These are phyloP conservation scores for Platichthys flesus DNA, from an alignment of 2,113 vertebrate genomes.

Conservation along the genomic window DNA sequence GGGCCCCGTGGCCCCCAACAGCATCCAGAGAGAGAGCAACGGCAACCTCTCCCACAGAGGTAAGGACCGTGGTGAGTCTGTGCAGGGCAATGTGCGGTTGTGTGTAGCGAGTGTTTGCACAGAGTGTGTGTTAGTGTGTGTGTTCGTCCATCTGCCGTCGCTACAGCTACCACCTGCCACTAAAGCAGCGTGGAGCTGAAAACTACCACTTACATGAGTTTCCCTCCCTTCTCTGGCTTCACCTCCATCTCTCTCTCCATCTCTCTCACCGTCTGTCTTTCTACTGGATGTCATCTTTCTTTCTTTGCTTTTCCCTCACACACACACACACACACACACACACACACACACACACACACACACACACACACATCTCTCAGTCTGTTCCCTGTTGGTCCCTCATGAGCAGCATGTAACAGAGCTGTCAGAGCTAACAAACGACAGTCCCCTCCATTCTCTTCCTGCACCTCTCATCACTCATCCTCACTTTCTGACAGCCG, in stretches of 20 bases:
- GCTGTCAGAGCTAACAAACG: conserved; percentile 67
- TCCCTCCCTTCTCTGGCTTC: background rate
- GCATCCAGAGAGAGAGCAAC: conserved; percentile 85
- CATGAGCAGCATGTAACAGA: conserved; percentile 54
- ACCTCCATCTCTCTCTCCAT: background rate
- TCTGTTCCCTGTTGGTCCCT: conserved; percentile 47
- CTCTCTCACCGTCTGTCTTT: conserved; percentile 39
- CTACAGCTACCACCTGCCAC: conserved; percentile 15
- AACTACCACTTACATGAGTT: conserved; percentile 45
- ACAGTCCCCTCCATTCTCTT: conserved; percentile 39
- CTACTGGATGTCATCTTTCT: conserved; percentile 3
- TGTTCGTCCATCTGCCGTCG: background rate
- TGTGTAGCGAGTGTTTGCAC: no score
- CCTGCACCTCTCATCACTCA: conserved; percentile 57
- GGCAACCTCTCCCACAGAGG: conserved; percentile 93
- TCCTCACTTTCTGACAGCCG: conserved; percentile 59
- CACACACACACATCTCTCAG: conserved; percentile 6
- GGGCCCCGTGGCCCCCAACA: conserved; percentile 65
- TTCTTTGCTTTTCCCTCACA: background rate
- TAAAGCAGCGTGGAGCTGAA: conserved; percentile 55
- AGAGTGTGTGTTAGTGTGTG: no score
- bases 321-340: conserved; percentile 3
- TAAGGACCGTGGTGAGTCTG: conserved; percentile 75
- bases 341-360: background rate
- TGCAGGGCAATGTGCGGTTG: conserved; percentile 7